Conservation (phyloP, 2,888 invertebrate species). For the Aromia moschata region DNA sequence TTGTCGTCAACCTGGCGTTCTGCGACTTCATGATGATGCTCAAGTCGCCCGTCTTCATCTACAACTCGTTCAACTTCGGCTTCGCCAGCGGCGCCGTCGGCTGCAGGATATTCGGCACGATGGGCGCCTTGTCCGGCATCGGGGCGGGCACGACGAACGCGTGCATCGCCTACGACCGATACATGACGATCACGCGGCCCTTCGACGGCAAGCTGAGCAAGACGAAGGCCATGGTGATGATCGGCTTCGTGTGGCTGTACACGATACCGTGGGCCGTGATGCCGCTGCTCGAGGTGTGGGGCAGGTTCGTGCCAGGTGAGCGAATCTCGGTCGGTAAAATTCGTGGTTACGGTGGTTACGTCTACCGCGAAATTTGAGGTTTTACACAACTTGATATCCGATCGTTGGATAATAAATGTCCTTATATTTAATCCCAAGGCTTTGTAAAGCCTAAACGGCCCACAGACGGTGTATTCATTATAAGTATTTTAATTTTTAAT, state of each 20-base stretch:
- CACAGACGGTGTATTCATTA: too few species aligned
- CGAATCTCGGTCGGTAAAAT: too few species aligned
- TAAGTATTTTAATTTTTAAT: too few species aligned
- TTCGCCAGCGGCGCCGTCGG: conserved; percentile 78
- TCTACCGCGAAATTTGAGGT: too few species aligned
- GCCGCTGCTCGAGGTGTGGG: conserved; percentile 85
- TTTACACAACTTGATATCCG: too few species aligned
- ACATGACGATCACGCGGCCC: conserved; percentile 81
- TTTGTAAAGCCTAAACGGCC: too few species aligned
- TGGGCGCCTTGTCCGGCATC: conserved; percentile 83
- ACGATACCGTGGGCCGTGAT: conserved; percentile 83
- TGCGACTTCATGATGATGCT: conserved; percentile 89
- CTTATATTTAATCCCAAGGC: too few species aligned
- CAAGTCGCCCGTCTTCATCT: conserved; percentile 86
- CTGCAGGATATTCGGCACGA: conserved; percentile 79
- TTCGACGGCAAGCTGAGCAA: conserved; percentile 83
- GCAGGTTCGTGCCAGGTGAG: conserved; percentile 82
- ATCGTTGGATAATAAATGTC: too few species aligned
- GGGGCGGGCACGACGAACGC: conserved; percentile 84
- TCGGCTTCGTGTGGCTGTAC: conserved; percentile 78
- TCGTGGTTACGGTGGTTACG: too few species aligned
- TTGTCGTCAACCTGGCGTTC: conserved; percentile 83
- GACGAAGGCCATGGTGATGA: conserved; percentile 82
- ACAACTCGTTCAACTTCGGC: conserved; percentile 82
- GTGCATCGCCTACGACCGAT: conserved; percentile 86